phyloP scores from a whole-genome alignment of 1,140 invertebrate species.

The Batillaria attramentaria region DNA sequence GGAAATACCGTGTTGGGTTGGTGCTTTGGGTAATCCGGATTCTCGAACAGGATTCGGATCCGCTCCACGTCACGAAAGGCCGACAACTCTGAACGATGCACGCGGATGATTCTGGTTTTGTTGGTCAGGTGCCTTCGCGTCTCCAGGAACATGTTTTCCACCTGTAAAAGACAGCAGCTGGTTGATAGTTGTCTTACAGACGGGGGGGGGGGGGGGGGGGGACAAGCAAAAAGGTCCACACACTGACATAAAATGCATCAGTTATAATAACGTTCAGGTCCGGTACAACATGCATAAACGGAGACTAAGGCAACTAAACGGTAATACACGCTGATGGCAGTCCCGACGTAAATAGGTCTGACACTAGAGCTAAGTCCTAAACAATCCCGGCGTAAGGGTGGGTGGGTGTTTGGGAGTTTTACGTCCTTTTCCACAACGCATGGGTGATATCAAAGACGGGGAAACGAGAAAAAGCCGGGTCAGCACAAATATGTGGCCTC shows the following conservation, averaged over 20 bases:
- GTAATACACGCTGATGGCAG: neutral
- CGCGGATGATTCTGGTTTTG: conserved; percentile 43
- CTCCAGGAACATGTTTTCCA: conserved; percentile 31
- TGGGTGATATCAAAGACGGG: too few relatives aligned
- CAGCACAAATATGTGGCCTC: too few relatives aligned
- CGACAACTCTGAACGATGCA: conserved; percentile 42
- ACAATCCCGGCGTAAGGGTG: too few relatives aligned
- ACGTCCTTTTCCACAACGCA: too few relatives aligned
- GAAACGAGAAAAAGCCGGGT: too few relatives aligned
- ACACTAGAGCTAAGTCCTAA: neutral
- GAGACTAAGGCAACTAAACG: neutral
- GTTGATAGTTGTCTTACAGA: too few relatives aligned
- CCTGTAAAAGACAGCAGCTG: conserved; percentile 13
- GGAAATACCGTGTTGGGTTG: conserved; percentile 55
- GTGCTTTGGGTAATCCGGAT: conserved; percentile 51
- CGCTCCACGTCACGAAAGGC: conserved; percentile 44
- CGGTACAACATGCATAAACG: neutral
- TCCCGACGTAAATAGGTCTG: neutral
- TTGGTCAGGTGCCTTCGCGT: conserved; percentile 36
- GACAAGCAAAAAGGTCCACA: neutral
- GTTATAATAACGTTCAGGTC: neutral
- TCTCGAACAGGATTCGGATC: conserved; percentile 47
- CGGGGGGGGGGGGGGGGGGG: neutral
- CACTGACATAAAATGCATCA: neutral
- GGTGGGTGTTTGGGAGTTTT: too few relatives aligned